Conservation (phyloP, 2,113 vertebrate species). For the Marcusenius ussheri region DNA sequence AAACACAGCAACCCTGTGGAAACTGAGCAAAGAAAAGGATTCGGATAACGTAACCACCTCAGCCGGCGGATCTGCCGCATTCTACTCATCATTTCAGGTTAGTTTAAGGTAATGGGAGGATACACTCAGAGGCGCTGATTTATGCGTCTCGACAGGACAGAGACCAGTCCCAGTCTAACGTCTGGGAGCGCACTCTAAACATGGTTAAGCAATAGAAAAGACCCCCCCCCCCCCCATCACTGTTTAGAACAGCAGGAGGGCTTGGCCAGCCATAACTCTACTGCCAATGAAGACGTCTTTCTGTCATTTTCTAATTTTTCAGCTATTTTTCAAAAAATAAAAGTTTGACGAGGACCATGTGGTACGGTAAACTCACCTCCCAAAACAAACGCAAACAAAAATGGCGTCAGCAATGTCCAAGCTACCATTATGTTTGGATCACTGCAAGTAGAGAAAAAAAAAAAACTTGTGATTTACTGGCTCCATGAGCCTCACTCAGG, state of each 20-base stretch:
- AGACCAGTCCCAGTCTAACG: not conserved
- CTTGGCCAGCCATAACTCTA: not conserved
- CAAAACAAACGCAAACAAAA: not conserved
- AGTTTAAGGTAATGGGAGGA: conserved; percentile 4
- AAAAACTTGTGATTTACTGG: not conserved
- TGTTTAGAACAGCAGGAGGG: not conserved
- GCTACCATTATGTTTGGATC: not conserved
- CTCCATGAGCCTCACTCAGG: not conserved
- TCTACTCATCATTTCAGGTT: not conserved
- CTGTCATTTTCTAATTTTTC: not conserved
- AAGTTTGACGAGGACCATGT: not conserved
- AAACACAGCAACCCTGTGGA: conserved; percentile 31
- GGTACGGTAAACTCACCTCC: not conserved
- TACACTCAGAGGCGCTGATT: not conserved
- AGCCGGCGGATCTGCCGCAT: not conserved
- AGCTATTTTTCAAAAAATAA: not conserved
- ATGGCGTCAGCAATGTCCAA: not conserved
- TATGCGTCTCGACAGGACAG: not conserved
- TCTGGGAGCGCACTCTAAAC: not conserved
- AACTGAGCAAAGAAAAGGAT: not conserved
- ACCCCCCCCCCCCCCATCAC: not conserved
- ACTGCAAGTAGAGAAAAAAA: not conserved
- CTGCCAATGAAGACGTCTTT: not conserved
- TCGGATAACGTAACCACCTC: not conserved
- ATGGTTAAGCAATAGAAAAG: conserved; percentile 2